These are phyloP conservation scores for Hassar affinis DNA, from an alignment of 2,113 vertebrate species.

Conservation along the genomic window DNA sequence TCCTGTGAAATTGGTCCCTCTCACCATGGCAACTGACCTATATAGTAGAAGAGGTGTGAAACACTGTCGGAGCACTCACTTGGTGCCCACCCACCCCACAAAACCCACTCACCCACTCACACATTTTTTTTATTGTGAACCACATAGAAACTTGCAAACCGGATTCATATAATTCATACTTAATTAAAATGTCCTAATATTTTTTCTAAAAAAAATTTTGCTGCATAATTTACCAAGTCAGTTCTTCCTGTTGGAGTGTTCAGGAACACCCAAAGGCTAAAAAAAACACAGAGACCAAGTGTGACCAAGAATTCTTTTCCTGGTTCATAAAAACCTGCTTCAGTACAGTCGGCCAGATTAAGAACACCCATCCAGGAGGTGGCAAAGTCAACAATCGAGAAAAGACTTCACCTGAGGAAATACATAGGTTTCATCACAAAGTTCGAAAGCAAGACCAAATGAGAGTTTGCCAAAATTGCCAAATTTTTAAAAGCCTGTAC, in stretches of 20 bases:
- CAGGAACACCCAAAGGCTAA: background rate
- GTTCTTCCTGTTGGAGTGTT: no score
- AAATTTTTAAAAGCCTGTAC: background rate
- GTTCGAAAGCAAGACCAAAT: background rate
- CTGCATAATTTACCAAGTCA: no score
- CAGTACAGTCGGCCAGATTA: background rate
- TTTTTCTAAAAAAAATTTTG: background rate
- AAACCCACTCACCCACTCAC: background rate
- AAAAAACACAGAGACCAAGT: background rate
- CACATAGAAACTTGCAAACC: background rate
- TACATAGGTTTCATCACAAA: background rate
- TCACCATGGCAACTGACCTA: constrained; percentile 54
- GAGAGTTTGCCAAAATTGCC: background rate
- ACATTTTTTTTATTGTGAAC: background rate
- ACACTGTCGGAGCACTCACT: constrained; percentile 17
- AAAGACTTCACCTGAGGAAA: background rate
- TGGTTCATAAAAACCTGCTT: background rate
- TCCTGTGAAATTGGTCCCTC: constrained; percentile 44
- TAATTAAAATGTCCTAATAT: background rate
- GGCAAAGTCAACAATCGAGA: background rate
- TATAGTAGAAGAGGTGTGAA: constrained; percentile 46
- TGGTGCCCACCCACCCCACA: constrained; percentile 24
- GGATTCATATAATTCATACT: background rate
- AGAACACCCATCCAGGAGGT: background rate
- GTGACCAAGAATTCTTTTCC: background rate